phyloP scores from a whole-genome alignment of 2,888 invertebrate species.

The Zonitis immaculata region DNA sequence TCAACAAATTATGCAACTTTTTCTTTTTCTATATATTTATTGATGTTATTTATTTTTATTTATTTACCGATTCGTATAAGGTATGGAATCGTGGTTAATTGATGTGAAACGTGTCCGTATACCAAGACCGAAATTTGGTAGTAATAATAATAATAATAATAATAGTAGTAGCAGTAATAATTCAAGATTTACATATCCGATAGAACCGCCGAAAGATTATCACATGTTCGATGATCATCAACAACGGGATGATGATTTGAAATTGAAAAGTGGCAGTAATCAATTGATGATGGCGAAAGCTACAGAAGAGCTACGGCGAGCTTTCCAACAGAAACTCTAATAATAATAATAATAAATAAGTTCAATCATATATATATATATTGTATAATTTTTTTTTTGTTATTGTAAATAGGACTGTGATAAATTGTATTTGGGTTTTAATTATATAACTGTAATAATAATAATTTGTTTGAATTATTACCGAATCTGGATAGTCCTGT shows the following conservation, averaged over 20 bases:
- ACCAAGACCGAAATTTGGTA: conserved; percentile 77
- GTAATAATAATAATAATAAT: conserved; percentile 47
- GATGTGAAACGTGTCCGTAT: conserved; percentile 80
- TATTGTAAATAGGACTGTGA: conserved; percentile 2
- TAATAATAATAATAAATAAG: too few relatives aligned
- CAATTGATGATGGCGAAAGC: conserved; percentile 62
- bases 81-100: conserved; percentile 82
- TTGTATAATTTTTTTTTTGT: not conserved
- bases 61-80: conserved; percentile 19
- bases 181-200: conserved; percentile 55
- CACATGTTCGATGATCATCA: conserved; percentile 54
- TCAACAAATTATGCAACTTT: not conserved
- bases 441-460: not conserved
- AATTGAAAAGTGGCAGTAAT: conserved; percentile 49
- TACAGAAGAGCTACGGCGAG: conserved; percentile 70
- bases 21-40: not conserved
- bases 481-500: conserved; percentile 59
- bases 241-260: conserved; percentile 52
- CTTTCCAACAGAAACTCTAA: conserved; percentile 74
- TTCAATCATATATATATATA: not conserved
- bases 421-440: not conserved
- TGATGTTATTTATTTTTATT: not conserved
- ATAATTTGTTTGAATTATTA: conserved; percentile 39
- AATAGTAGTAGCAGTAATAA: not conserved
- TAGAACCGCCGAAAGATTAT: conserved; percentile 76